Conservation (phyloP, 2,888 invertebrate genomes). For the Augiades crinisus region DNA sequence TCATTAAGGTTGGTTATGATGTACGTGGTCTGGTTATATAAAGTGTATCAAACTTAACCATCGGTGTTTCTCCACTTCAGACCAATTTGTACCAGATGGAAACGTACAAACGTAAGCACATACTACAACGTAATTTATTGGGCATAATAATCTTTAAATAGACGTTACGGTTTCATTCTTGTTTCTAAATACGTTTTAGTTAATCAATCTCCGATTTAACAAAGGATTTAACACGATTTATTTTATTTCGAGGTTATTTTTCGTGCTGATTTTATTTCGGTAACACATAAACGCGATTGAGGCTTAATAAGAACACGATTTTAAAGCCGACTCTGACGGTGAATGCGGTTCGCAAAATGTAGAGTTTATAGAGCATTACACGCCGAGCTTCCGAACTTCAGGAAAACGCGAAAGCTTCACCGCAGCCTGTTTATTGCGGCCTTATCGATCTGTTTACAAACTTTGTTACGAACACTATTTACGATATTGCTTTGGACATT, state of each 20-base stretch:
- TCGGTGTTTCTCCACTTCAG: slow-evolving; percentile 21
- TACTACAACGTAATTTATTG: slow-evolving; percentile 20
- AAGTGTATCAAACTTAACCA: slow-evolving; percentile 1
- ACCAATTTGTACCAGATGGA: slow-evolving; percentile 21
- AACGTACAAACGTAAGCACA: slow-evolving; percentile 16
- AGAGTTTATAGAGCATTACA: slow-evolving; percentile 15
- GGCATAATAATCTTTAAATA: slow-evolving; percentile 26
- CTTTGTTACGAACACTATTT: slow-evolving; percentile 54
- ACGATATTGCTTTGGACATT: slow-evolving; percentile 36
- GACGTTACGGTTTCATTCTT: slow-evolving; percentile 20
- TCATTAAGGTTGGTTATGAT: no score
- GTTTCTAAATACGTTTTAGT: slow-evolving; percentile 13
- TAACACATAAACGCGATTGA: slow-evolving; percentile 1
- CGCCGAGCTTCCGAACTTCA: slow-evolving; percentile 17
- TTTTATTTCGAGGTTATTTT: slow-evolving; percentile 5
- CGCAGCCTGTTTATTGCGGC: slow-evolving; percentile 43
- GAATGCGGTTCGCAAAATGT: neutral
- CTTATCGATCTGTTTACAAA: slow-evolving; percentile 75
- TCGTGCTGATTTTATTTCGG: slow-evolving; percentile 2
- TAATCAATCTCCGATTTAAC: slow-evolving; percentile 10
- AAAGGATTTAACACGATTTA: slow-evolving; percentile 3
- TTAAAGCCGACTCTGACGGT: slow-evolving; percentile 1
- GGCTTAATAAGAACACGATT: slow-evolving; percentile 6
- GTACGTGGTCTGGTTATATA: slow-evolving; percentile 1
- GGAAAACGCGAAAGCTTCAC: slow-evolving; percentile 17